Conservation (phyloP, 2,888 invertebrate genomes). For the Sialis lutaria region DNA sequence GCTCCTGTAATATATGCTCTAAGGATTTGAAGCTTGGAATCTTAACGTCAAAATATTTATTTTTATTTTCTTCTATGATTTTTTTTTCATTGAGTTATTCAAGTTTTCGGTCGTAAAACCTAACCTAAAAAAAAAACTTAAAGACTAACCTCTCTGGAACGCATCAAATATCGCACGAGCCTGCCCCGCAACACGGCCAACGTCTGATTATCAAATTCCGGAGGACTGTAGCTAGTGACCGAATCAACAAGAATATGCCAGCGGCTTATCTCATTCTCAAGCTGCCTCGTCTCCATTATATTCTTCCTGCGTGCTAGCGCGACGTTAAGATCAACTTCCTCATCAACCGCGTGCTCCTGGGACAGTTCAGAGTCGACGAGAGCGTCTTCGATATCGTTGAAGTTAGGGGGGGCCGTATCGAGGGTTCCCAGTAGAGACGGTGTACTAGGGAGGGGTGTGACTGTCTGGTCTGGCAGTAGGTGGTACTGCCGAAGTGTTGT, state of each 20-base stretch:
- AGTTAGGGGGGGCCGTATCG: slow-evolving; percentile 29
- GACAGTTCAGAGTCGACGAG: slow-evolving; percentile 68
- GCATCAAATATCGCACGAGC: slow-evolving; percentile 84
- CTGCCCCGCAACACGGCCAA: slow-evolving; percentile 82
- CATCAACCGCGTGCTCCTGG: slow-evolving; percentile 53
- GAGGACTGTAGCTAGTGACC: slow-evolving; percentile 64
- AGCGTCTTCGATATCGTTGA: slow-evolving; percentile 85
- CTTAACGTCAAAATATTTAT: too few relatives aligned
- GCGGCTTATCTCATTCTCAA: slow-evolving; percentile 77
- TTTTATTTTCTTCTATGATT: too few relatives aligned
- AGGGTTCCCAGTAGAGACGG: background rate
- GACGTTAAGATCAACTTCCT: slow-evolving; percentile 62
- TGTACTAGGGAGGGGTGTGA: slow-evolving; percentile 23
- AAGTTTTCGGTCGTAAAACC: too few relatives aligned
- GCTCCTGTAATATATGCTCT: too few relatives aligned
- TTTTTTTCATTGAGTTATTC: too few relatives aligned
- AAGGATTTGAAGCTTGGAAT: too few relatives aligned
- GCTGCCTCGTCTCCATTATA: slow-evolving; percentile 69
- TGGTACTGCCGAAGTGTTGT: slow-evolving; percentile 81
- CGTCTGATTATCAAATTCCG: slow-evolving; percentile 86
- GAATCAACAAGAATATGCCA: slow-evolving; percentile 91
- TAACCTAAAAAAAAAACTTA: slow-evolving; percentile 5
- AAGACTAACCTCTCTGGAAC: slow-evolving; percentile 58
- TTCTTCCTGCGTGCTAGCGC: slow-evolving; percentile 50
- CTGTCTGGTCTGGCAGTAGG: slow-evolving; percentile 75